A percentile compares a stretch with the other conserved stretches of the same genome.
These are phyloP conservation scores for Novumbra hubbsi DNA, from an alignment of 2,797 vertebrate species.

Conservation along the genomic window DNA sequence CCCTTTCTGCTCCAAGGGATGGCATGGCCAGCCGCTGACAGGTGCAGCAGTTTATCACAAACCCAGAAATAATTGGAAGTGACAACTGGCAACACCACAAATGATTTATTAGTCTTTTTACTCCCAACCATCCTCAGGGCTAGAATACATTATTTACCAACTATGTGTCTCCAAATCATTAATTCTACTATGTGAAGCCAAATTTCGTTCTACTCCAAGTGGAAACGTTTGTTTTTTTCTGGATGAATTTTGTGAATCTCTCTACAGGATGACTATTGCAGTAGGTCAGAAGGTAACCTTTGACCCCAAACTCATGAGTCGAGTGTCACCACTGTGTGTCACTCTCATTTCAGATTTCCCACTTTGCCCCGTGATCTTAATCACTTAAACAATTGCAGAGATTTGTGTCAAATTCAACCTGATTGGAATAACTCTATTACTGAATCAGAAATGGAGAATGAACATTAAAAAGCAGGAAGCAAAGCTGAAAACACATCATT, in stretches of 20 bases:
- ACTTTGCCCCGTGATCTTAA: not conserved
- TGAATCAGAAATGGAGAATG: not conserved
- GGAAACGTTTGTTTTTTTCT: constrained; percentile 67
- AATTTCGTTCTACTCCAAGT: constrained; percentile 86
- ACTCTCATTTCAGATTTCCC: not conserved
- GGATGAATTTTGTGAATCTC: constrained; percentile 13
- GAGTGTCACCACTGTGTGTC: too few relatives aligned
- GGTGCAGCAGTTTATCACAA: constrained; percentile 97
- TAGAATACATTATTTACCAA: constrained; percentile 99
- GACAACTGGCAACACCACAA: constrained; percentile 98
- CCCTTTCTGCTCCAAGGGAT: constrained; percentile 82
- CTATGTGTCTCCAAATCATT: constrained; percentile 99
- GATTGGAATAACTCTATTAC: not conserved
- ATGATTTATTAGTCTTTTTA: constrained; percentile 99
- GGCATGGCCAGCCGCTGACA: constrained; percentile 83
- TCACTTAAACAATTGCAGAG: not conserved
- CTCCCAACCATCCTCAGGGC: constrained; percentile 97
- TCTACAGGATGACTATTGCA: not conserved
- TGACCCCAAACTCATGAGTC: not conserved
- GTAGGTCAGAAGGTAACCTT: not conserved
- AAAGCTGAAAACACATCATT: not conserved
- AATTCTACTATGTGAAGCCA: constrained; percentile 94
- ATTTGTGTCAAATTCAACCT: not conserved
- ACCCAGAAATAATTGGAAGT: constrained; percentile 98
- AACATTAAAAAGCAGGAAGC: not conserved